These are phyloP conservation scores for Cylindroiulus punctatus DNA, from an alignment of 2,888 invertebrate genomes.

Conservation along the genomic window DNA sequence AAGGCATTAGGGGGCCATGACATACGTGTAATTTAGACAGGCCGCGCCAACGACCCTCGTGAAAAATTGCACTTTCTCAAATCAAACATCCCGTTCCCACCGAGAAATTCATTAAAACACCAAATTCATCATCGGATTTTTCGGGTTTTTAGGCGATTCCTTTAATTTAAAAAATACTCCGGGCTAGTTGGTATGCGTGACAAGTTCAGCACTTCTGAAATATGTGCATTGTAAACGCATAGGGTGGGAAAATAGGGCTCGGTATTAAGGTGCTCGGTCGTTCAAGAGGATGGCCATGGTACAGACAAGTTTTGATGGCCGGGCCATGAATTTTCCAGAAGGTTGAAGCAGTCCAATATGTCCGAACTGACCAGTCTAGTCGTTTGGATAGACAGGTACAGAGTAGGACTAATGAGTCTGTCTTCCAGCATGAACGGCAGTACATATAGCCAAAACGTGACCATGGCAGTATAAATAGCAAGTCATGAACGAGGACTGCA, in stretches of 20 bases:
- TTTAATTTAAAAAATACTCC: slow-evolving; percentile 33
- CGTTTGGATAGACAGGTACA: not conserved
- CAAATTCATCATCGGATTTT: slow-evolving; percentile 38
- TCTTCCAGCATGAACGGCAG: not conserved
- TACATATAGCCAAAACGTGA: too few relatives aligned
- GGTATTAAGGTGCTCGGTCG: not conserved
- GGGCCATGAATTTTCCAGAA: not conserved
- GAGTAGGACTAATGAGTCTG: not conserved
- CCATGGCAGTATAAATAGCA: too few relatives aligned
- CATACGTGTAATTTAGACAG: slow-evolving; percentile 47
- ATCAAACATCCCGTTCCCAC: slow-evolving; percentile 24
- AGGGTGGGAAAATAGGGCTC: not conserved
- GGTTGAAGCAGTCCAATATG: not conserved
- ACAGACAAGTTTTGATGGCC: not conserved
- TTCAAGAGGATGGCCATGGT: slow-evolving; percentile 1
- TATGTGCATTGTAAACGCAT: not conserved
- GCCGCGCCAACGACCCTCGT: slow-evolving; percentile 25
- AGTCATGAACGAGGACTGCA: too few relatives aligned
- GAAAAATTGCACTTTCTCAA: slow-evolving; percentile 2
- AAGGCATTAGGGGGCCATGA: slow-evolving; percentile 45
- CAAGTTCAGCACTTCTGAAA: slow-evolving; percentile 2
- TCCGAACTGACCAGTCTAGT: not conserved
- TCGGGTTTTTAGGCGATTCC: slow-evolving; percentile 42
- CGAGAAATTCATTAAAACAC: slow-evolving; percentile 35
- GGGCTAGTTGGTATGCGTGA: slow-evolving; percentile 31